phyloP scores from a whole-genome alignment of 2,797 vertebrate genomes.

The Clarias laeviceps region DNA sequence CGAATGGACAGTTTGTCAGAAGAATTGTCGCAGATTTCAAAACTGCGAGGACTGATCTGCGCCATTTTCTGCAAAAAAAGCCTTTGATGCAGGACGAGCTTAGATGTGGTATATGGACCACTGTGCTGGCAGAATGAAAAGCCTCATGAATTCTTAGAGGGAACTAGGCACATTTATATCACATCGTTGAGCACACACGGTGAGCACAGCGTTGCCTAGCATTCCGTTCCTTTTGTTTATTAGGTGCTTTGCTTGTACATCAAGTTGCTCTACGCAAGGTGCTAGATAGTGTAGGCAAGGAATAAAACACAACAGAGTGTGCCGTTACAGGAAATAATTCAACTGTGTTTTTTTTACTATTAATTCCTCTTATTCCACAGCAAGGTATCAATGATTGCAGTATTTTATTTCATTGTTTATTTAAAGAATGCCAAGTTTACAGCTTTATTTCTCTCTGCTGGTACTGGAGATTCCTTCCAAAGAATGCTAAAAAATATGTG shows the following conservation, averaged over 20 bases:
- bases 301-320: neutral
- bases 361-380: neutral
- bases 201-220: constrained; percentile 28
- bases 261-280: neutral
- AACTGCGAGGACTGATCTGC: constrained; percentile 18
- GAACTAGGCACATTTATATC: constrained; percentile 47
- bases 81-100: constrained; percentile 40
- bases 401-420: neutral
- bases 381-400: neutral
- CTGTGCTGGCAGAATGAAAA: constrained; percentile 51
- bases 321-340: neutral
- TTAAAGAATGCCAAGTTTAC: neutral
- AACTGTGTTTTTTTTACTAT: neutral
- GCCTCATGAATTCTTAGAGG: constrained; percentile 51
- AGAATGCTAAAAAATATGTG: neutral
- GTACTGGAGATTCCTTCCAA: neutral
- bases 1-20: constrained; percentile 48
- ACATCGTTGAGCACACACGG: constrained; percentile 49
- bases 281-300: neutral
- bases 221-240: constrained; percentile 24
- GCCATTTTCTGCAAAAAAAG: constrained; percentile 16
- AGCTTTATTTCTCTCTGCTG: neutral
- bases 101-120: constrained; percentile 42
- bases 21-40: constrained; percentile 43
- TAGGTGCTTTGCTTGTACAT: constrained; percentile 6